These are phyloP conservation scores for Bolinopsis microptera DNA, from an alignment of 37 sponge, comb jelly and placozoan species.

Conservation along the genomic window DNA sequence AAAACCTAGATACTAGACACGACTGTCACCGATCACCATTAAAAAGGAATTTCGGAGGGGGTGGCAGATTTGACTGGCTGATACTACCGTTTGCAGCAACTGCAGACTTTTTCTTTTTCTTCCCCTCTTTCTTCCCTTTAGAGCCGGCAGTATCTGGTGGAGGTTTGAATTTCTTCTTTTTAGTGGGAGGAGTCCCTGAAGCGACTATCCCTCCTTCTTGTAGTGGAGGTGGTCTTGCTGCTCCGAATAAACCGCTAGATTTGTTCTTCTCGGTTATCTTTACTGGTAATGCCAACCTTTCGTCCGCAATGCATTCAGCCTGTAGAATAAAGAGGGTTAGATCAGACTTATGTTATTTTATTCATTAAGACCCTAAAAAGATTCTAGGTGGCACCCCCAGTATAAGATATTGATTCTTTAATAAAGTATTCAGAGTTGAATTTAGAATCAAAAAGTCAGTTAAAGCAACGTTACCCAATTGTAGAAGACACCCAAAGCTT, in stretches of 20 bases:
- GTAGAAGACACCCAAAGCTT: conserved; percentile 58
- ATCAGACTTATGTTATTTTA: too few species aligned
- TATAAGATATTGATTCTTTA: too few species aligned
- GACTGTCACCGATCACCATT: neutral
- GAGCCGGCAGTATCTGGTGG: neutral
- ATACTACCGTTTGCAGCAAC: neutral
- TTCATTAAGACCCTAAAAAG: too few species aligned
- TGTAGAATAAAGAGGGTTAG: too few species aligned
- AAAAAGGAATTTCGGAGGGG: conserved; percentile 54
- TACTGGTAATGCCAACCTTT: conserved; percentile 35
- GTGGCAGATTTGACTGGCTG: conserved; percentile 24
- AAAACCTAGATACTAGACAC: neutral
- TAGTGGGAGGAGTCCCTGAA: neutral
- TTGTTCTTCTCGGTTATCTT: conserved; percentile 52
- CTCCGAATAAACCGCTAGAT: conserved; percentile 52
- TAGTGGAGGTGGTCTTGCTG: conserved; percentile 38
- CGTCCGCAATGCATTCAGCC: conserved; percentile 61
- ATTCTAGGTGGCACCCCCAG: too few species aligned
- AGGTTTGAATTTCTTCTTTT: neutral
- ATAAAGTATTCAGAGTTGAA: too few species aligned
- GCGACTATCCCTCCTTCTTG: neutral
- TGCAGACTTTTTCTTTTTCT: conserved; percentile 7
- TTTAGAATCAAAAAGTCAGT: too few species aligned
- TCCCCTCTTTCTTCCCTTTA: conserved; percentile 3
- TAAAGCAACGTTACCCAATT: conserved; percentile 60